Conservation (phyloP, 1,140 invertebrate species). For the Condylostylus longicornis region DNA sequence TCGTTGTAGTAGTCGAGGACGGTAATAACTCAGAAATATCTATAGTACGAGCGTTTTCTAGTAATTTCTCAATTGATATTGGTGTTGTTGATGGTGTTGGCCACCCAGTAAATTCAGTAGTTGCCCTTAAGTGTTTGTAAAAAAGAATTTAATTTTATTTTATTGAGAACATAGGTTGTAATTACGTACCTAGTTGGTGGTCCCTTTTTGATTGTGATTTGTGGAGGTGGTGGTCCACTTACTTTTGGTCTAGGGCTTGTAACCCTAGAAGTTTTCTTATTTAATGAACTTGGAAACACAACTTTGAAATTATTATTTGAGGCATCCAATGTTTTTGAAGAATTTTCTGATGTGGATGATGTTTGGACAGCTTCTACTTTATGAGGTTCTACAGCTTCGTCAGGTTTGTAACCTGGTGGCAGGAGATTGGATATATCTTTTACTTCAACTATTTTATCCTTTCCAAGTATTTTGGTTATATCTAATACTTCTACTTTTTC, state of each 20-base stretch:
- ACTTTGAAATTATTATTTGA: conserved; percentile 44
- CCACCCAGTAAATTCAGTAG: conserved; percentile 79
- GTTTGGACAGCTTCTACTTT: conserved; percentile 13
- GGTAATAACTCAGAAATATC: conserved; percentile 31
- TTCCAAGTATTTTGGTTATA: conserved; percentile 42
- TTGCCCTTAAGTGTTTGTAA: conserved; percentile 43
- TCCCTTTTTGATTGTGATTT: conserved; percentile 59
- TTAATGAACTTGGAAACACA: conserved; percentile 63
- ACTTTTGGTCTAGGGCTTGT: conserved; percentile 38
- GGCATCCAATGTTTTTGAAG: conserved; percentile 20
- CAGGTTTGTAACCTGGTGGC: conserved; percentile 42
- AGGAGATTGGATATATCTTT: conserved; percentile 40
- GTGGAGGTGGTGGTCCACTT: conserved; percentile 31
- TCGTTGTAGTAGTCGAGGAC: conserved; percentile 39
- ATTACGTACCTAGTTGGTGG: conserved; percentile 54
- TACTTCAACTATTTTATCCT: conserved; percentile 38
- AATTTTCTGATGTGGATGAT: conserved; percentile 10
- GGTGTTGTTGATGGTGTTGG: conserved; percentile 69
- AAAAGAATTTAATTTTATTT: neutral
- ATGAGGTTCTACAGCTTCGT: conserved; percentile 7
- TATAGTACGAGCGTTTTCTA: conserved; percentile 52
- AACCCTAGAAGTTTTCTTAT: conserved; percentile 45
- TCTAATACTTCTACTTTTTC: conserved; percentile 33
- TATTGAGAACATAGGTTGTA: no score
- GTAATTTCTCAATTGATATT: conserved; percentile 62